Evolutionary conservation across 2,888 invertebrate genomes (phyloP).

Genomic region (Smittia sp.): DNA sequence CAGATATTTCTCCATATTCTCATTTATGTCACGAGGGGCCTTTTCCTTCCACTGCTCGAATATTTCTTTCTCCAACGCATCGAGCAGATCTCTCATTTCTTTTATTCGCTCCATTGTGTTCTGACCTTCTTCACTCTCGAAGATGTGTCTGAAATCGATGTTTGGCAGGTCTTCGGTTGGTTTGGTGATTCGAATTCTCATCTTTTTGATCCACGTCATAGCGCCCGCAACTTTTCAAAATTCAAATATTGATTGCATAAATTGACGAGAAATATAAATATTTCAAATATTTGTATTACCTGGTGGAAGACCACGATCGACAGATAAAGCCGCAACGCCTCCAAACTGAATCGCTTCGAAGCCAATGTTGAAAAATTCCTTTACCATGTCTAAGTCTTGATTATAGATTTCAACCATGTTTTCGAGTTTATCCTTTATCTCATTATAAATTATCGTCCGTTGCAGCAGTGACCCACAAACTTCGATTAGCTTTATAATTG

Average conservation of each 20-base stretch:
- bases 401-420: constrained; percentile 65
- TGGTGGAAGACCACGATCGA: constrained; percentile 70
- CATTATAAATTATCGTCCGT: constrained; percentile 69
- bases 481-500: constrained; percentile 66
- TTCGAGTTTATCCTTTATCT: constrained; percentile 67
- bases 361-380: constrained; percentile 62
- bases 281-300: no score
- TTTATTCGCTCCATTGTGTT: constrained; percentile 54
- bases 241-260: no score
- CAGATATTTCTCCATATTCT: constrained; percentile 61
- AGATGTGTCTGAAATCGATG: constrained; percentile 48
- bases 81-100: constrained; percentile 65
- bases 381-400: constrained; percentile 63
- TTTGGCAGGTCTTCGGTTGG: constrained; percentile 61
- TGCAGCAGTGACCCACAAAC: constrained; percentile 72
- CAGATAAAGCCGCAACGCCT: constrained; percentile 54
- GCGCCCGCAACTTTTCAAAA: constrained; percentile 74
- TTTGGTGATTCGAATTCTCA: constrained; percentile 58
- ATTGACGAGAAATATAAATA: no score
- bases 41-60: constrained; percentile 67
- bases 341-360: constrained; percentile 47
- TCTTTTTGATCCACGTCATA: constrained; percentile 69
- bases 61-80: constrained; percentile 60
- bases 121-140: constrained; percentile 57
- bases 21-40: constrained; percentile 64